phyloP scores from a whole-genome alignment of 2,797 vertebrate species.

The Danio kyathit region DNA sequence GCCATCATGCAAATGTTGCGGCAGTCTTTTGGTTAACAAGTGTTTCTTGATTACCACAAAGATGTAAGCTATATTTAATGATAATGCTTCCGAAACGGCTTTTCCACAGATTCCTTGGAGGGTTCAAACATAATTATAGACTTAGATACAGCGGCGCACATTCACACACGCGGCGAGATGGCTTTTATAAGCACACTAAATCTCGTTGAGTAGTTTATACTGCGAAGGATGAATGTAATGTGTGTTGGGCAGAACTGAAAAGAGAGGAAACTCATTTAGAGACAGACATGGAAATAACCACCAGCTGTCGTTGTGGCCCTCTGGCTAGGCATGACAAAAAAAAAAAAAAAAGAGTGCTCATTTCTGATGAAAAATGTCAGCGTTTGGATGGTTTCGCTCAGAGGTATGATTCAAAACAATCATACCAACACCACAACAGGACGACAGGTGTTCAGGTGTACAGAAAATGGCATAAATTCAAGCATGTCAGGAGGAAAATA shows the following conservation, averaged over 20 bases:
- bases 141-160: conserved; percentile 23
- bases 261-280: conserved; percentile 40
- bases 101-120: conserved; percentile 49
- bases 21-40: conserved; percentile 56
- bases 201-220: conserved; percentile 37
- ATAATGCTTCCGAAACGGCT: conserved; percentile 51
- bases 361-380: conserved; percentile 35
- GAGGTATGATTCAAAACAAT: conserved; percentile 35
- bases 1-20: conserved; percentile 59
- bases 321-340: conserved; percentile 53
- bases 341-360: conserved; percentile 33
- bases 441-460: conserved; percentile 18
- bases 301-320: conserved; percentile 57
- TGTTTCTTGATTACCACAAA: conserved; percentile 52
- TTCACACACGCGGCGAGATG: conserved; percentile 18
- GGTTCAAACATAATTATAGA: conserved; percentile 47
- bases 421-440: background rate
- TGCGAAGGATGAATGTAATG: conserved; percentile 33
- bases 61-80: conserved; percentile 53
- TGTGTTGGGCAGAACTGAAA: conserved; percentile 30
- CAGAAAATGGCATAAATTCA: conserved; percentile 14
- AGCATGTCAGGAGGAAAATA: background rate
- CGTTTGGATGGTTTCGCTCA: conserved; percentile 21
- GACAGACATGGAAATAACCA: conserved; percentile 49
- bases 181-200: conserved; percentile 34